phyloP scores from a whole-genome alignment of 2,888 invertebrate species.

The Agriopis leucophaearia region DNA sequence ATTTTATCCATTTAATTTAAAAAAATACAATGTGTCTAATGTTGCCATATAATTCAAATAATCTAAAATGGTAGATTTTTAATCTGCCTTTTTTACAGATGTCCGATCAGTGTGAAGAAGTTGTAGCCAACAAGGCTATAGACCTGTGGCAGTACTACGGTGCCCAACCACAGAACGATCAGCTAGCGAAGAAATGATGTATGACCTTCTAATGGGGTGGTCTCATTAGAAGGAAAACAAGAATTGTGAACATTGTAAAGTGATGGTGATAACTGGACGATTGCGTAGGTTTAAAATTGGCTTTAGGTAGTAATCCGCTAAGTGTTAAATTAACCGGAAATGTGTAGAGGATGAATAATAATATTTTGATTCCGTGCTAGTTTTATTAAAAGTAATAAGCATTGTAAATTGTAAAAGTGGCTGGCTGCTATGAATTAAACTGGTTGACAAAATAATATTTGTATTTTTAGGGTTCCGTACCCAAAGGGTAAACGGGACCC shows the following conservation, averaged over 20 bases:
- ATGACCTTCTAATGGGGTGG: conserved; percentile 83
- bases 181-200: conserved; percentile 82
- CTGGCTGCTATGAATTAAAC: conserved; percentile 16
- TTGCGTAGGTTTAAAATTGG: conserved; percentile 28
- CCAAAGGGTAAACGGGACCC: too few relatives aligned
- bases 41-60: conserved; percentile 21
- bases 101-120: conserved; percentile 92
- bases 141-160: conserved; percentile 95
- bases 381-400: not conserved
- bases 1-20: not conserved
- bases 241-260: conserved; percentile 54
- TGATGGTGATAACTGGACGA: conserved; percentile 35
- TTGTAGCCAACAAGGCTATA: conserved; percentile 94
- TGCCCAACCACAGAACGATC: conserved; percentile 81
- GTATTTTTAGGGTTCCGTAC: not conserved
- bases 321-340: conserved; percentile 8
- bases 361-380: not conserved
- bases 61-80: conserved; percentile 37
- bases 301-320: conserved; percentile 13
- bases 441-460: not conserved
- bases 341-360: not conserved
- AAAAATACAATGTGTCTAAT: conserved; percentile 9
- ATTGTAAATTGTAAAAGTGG: conserved; percentile 11
- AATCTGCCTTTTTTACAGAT: conserved; percentile 81
- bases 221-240: conserved; percentile 80